Evolutionary conservation across 1,140 invertebrate species (phyloP).

Genomic region (Drosophila micromelanica): DNA sequence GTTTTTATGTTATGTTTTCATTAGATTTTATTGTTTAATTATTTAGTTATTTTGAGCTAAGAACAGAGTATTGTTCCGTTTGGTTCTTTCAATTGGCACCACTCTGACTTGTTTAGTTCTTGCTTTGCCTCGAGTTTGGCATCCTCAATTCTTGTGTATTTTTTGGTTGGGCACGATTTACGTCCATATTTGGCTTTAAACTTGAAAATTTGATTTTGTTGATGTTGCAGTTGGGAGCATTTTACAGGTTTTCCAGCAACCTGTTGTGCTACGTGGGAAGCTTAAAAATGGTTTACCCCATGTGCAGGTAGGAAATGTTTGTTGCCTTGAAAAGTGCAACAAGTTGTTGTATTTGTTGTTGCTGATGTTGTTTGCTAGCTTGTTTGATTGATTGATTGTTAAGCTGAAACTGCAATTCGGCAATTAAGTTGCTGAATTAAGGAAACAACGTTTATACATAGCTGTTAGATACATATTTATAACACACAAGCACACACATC

Average conservation of each 20-base stretch:
- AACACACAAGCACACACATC: conserved; percentile 49
- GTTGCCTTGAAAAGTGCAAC: conserved; percentile 49
- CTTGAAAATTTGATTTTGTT: conserved; percentile 62
- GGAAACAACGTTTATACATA: conserved; percentile 58
- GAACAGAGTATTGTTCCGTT: background rate
- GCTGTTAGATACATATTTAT: conserved; percentile 40
- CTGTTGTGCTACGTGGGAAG: conserved; percentile 64
- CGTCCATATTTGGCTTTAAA: conserved; percentile 66
- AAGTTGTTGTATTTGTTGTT: conserved; percentile 51
- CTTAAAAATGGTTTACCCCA: conserved; percentile 30
- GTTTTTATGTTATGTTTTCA: too few species aligned
- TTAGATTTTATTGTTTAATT: too few species aligned
- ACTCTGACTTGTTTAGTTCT: conserved; percentile 31
- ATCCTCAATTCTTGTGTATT: conserved; percentile 5
- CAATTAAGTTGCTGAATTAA: conserved; percentile 69
- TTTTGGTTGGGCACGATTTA: conserved; percentile 55
- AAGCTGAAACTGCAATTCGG: conserved; percentile 49
- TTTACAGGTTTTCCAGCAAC: conserved; percentile 62
- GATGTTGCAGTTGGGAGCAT: conserved; percentile 47
- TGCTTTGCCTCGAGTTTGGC: background rate
- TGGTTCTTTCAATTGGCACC: background rate
- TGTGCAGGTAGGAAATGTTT: conserved; percentile 43
- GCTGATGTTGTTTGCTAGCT: conserved; percentile 5
- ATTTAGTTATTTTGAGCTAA: too few species aligned
- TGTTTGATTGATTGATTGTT: conserved; percentile 65